phyloP scores from a whole-genome alignment of 2,113 vertebrate species.

The Eudyptes chrysolophus region DNA sequence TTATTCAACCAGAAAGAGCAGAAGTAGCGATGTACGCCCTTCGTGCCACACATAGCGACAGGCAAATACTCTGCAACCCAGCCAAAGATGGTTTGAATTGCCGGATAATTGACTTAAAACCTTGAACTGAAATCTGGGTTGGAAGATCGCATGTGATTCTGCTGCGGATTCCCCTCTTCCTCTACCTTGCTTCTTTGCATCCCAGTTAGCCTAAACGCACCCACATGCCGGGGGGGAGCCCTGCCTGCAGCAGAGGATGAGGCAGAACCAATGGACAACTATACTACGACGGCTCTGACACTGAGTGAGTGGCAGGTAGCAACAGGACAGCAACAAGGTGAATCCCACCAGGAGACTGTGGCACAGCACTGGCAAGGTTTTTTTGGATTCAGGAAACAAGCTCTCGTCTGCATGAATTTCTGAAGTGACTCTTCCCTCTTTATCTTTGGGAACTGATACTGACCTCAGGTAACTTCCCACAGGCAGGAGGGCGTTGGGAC shows the following conservation, averaged over 20 bases:
- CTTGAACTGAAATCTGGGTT: background rate
- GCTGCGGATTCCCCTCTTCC: background rate
- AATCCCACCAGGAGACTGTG: background rate
- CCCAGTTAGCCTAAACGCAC: background rate
- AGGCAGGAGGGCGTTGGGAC: background rate
- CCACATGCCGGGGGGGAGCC: fast-evolving
- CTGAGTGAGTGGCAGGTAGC: fast-evolving
- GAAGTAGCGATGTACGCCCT: background rate
- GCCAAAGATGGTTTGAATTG: background rate
- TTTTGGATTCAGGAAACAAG: background rate
- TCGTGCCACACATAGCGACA: background rate
- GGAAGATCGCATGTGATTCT: background rate
- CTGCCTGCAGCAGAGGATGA: background rate
- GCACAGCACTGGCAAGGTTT: background rate
- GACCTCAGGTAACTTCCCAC: background rate
- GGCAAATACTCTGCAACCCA: background rate
- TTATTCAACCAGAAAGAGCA: background rate
- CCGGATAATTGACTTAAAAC: background rate
- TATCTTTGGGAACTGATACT: background rate
- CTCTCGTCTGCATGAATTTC: background rate
- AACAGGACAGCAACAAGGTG: background rate
- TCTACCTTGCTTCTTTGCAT: background rate
- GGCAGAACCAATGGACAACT: background rate
- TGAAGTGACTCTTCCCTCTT: background rate
- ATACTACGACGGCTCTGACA: background rate